These are phyloP conservation scores for Bombus balteatus DNA, from an alignment of 1,140 invertebrate genomes.

Conservation along the genomic window DNA sequence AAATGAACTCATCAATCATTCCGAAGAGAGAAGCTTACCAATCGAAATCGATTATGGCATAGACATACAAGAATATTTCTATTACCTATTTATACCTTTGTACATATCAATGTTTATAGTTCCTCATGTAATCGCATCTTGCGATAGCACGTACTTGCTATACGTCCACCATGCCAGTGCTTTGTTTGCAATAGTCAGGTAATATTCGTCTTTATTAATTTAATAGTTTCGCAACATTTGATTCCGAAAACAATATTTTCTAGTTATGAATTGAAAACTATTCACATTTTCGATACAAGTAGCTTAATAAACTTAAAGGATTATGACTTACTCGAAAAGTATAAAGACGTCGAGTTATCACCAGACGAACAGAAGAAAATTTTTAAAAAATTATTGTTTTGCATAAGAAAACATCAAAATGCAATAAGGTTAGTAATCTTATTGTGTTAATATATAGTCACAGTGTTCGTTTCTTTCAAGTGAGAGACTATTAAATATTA, in stretches of 20 bases:
- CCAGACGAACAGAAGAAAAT: neutral
- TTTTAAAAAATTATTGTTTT: neutral
- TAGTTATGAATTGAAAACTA: neutral
- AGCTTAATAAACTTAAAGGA: neutral
- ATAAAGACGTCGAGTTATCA: neutral
- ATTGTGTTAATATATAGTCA: neutral
- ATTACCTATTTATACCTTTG: neutral
- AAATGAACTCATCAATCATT: neutral
- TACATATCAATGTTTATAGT: neutral
- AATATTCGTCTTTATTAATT: neutral
- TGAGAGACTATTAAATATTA: neutral
- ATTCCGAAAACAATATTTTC: too few species aligned
- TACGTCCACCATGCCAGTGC: neutral
- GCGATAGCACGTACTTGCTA: neutral
- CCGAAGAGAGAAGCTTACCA: neutral
- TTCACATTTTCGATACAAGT: neutral
- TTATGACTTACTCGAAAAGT: neutral
- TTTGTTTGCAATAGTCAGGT: slow-evolving; percentile 22
- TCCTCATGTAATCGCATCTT: neutral
- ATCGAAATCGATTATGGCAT: neutral
- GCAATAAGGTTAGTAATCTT: neutral
- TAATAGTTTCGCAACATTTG: neutral
- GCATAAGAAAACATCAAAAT: slow-evolving; percentile 15
- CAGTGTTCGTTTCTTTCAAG: neutral
- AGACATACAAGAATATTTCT: neutral